phyloP scores from a whole-genome alignment of 2,797 vertebrate genomes.

The Coracias cyanogaster region DNA sequence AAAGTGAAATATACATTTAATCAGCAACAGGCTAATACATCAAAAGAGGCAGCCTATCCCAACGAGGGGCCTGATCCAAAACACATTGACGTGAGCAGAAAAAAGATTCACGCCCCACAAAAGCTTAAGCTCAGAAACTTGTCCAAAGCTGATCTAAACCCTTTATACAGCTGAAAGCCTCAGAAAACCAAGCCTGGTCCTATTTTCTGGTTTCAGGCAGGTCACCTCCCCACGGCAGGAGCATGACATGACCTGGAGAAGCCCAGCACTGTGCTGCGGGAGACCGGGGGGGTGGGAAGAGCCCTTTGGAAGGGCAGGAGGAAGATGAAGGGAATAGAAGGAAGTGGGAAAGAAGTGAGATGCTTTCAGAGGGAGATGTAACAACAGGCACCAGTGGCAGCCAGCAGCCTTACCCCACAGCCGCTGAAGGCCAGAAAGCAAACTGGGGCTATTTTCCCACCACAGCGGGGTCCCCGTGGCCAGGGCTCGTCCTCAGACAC shows the following conservation, averaged over 20 bases:
- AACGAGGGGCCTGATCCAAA: slow-evolving; percentile 33
- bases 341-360: background rate
- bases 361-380: background rate
- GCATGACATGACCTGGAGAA: background rate
- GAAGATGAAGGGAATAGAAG: background rate
- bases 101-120: slow-evolving; percentile 47
- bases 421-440: background rate
- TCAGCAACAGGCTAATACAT: slow-evolving; percentile 50
- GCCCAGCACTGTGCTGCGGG: rapidly evolving
- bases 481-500: background rate
- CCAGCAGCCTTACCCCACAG: background rate
- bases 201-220: slow-evolving; percentile 4
- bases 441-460: background rate
- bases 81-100: slow-evolving; percentile 59
- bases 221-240: background rate
- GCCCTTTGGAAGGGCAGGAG: rapidly evolving
- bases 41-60: slow-evolving; percentile 31
- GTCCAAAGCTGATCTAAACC: slow-evolving; percentile 48
- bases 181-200: background rate
- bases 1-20: slow-evolving; percentile 62
- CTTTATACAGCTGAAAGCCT: slow-evolving; percentile 24
- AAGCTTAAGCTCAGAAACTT: slow-evolving; percentile 41
- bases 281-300: background rate
- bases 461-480: background rate
- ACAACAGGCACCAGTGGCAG: background rate